phyloP scores from a whole-genome alignment of 2,888 invertebrate genomes.

The Limnephilus marmoratus region DNA sequence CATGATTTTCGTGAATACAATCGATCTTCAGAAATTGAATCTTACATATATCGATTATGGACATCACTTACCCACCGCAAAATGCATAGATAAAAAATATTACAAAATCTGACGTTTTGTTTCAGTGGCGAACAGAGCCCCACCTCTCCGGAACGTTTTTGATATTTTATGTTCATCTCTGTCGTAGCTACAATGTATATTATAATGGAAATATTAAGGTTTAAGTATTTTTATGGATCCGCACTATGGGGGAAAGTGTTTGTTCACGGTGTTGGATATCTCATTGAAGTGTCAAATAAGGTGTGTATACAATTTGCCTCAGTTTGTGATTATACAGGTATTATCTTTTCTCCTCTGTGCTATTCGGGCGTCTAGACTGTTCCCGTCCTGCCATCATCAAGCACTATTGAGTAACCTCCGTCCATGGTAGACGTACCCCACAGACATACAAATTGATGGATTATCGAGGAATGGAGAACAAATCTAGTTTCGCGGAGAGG shows the following conservation, averaged over 20 bases:
- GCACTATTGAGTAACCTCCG: too few relatives aligned
- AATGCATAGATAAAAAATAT: not conserved
- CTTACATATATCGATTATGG: too few relatives aligned
- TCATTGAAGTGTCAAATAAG: not conserved
- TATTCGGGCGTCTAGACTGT: too few relatives aligned
- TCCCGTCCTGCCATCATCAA: too few relatives aligned
- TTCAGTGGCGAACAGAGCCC: not conserved
- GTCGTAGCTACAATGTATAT: not conserved
- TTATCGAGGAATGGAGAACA: too few relatives aligned
- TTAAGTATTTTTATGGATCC: not conserved
- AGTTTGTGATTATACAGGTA: too few relatives aligned
- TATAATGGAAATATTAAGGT: not conserved
- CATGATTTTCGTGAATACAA: too few relatives aligned
- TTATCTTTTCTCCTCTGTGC: too few relatives aligned
- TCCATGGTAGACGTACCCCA: too few relatives aligned
- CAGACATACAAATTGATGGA: too few relatives aligned
- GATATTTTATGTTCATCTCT: not conserved
- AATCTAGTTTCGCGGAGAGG: too few relatives aligned
- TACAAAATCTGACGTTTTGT: not conserved
- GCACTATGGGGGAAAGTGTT: not conserved
- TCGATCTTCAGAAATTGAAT: too few relatives aligned
- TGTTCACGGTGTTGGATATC: not conserved
- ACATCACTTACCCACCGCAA: not conserved
- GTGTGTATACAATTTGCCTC: not conserved
- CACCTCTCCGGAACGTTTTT: not conserved